These are phyloP conservation scores for Hylaeus volcanicus DNA, from an alignment of 1,140 invertebrate genomes.

Conservation along the genomic window DNA sequence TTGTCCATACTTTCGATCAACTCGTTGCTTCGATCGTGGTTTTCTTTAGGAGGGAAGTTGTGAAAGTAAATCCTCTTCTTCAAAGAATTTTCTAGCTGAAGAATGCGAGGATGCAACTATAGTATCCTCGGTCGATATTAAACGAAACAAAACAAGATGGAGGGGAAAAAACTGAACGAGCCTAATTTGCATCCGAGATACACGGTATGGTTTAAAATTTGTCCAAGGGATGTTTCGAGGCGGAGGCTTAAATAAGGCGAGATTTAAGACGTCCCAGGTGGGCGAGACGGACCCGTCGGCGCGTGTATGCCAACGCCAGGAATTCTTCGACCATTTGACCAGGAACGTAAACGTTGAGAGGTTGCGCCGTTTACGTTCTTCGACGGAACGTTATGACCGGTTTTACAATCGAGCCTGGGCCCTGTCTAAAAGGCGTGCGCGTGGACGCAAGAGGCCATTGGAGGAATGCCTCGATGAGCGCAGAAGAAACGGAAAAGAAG, in stretches of 20 bases:
- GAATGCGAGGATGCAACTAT: too few relatives aligned
- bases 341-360: conserved; percentile 51
- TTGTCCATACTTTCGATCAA: too few relatives aligned
- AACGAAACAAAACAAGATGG: conserved; percentile 7
- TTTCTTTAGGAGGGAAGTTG: too few relatives aligned
- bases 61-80: too few relatives aligned
- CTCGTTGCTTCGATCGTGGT: too few relatives aligned
- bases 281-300: neutral
- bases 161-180: neutral
- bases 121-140: neutral
- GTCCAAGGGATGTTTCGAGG: neutral
- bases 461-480: neutral
- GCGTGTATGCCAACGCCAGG: conserved; percentile 33
- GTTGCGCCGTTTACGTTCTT: conserved; percentile 23
- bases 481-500: neutral
- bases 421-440: neutral
- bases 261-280: conserved; percentile 67
- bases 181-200: conserved; percentile 20
- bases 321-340: conserved; percentile 47
- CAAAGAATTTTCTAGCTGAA: too few relatives aligned
- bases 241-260: conserved; percentile 60
- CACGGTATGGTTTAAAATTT: neutral
- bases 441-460: neutral
- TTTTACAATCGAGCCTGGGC: conserved; percentile 37
- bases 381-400: conserved; percentile 41